Conservation (phyloP, 2,888 invertebrate species). For the Drosophila rellima region DNA sequence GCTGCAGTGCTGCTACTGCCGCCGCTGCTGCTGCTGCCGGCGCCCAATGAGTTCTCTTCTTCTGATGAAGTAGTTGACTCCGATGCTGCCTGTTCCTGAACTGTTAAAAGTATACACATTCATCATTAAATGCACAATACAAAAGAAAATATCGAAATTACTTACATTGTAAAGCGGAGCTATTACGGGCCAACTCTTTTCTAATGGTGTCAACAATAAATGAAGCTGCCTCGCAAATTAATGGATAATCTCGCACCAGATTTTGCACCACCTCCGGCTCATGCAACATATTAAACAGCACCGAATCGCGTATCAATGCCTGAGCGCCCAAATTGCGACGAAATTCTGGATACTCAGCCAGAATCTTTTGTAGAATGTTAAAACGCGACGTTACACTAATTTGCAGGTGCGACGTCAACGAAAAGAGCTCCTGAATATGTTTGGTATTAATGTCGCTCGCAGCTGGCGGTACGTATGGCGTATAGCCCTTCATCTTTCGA, state of each 20-base stretch:
- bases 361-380: slow-evolving; percentile 87
- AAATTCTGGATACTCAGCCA: slow-evolving; percentile 89
- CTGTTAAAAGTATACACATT: slow-evolving; percentile 40
- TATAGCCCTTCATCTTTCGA: slow-evolving; percentile 80
- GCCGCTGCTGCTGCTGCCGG: slow-evolving; percentile 78
- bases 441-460: slow-evolving; percentile 67
- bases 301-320: slow-evolving; percentile 90
- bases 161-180: slow-evolving; percentile 75
- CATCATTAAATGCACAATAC: neutral
- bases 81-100: slow-evolving; percentile 83
- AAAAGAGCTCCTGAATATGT: slow-evolving; percentile 79
- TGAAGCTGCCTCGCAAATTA: slow-evolving; percentile 89
- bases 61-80: slow-evolving; percentile 85
- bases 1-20: slow-evolving; percentile 62
- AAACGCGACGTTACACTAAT: slow-evolving; percentile 86
- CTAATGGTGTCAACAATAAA: slow-evolving; percentile 85
- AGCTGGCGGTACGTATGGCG: slow-evolving; percentile 68
- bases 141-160: neutral
- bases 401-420: slow-evolving; percentile 84
- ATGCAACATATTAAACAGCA: slow-evolving; percentile 89
- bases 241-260: slow-evolving; percentile 89
- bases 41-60: slow-evolving; percentile 83
- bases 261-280: slow-evolving; percentile 89
- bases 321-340: slow-evolving; percentile 90
- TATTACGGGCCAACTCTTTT: slow-evolving; percentile 83